Percentiles rank a stretch among this genome's conserved stretches.
These are phyloP conservation scores for Meloidogyne chitwoodi DNA, from an alignment of 1,140 invertebrate genomes.

Conservation along the genomic window DNA sequence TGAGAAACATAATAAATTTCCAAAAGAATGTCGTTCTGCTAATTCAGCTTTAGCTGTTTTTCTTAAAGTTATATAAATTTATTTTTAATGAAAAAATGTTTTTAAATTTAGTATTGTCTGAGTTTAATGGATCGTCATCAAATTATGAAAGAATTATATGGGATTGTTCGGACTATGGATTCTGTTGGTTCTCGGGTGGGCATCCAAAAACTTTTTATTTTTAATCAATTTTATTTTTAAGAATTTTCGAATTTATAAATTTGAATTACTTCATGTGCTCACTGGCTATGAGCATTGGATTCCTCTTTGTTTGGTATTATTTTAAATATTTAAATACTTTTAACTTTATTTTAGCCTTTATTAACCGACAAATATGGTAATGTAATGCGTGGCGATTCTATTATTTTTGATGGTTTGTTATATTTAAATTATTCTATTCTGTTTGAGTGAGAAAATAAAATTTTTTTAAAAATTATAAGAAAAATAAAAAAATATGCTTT, in stretches of 20 bases:
- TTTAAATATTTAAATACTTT: neutral
- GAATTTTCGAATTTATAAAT: slow-evolving; percentile 48
- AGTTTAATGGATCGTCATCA: slow-evolving; percentile 88
- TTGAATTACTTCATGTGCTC: slow-evolving; percentile 52
- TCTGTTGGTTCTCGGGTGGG: slow-evolving; percentile 69
- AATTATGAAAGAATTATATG: slow-evolving; percentile 79
- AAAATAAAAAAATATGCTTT: no score
- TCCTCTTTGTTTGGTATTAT: slow-evolving; percentile 63
- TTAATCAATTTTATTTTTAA: slow-evolving; percentile 13
- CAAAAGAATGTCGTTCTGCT: slow-evolving; percentile 42
- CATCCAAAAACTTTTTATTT: neutral
- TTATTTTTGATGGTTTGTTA: neutral
- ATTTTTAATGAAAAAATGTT: neutral
- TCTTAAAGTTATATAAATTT: slow-evolving; percentile 31
- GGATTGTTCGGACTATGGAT: slow-evolving; percentile 79
- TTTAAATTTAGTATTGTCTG: slow-evolving; percentile 72
- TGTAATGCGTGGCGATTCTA: slow-evolving; percentile 54
- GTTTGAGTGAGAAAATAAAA: no score
- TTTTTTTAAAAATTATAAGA: no score
- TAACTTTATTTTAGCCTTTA: slow-evolving; percentile 65
- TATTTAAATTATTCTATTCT: neutral
- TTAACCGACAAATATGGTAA: slow-evolving; percentile 66
- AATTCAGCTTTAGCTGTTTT: slow-evolving; percentile 53
- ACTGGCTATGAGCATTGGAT: slow-evolving; percentile 66
- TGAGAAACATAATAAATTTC: slow-evolving; percentile 40